Conservation (phyloP, 2,797 vertebrate genomes). For the Enteromius viviparus region DNA sequence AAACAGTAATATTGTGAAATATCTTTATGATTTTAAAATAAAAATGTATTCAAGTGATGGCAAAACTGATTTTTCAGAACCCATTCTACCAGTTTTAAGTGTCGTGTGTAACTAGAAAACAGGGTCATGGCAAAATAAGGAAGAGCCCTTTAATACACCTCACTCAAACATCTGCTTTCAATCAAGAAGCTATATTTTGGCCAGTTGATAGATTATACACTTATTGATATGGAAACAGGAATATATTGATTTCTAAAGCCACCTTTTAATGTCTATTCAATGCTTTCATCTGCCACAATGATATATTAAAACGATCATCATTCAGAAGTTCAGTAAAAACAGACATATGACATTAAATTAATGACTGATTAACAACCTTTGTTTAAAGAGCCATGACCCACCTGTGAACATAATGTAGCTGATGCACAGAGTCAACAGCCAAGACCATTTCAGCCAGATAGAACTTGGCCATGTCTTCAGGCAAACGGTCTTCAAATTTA, state of each 20-base stretch:
- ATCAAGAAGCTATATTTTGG: background rate
- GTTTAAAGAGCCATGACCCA: constrained; percentile 65
- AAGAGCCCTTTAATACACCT: background rate
- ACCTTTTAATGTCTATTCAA: background rate
- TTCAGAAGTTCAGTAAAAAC: background rate
- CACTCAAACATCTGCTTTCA: background rate
- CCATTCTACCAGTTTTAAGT: background rate
- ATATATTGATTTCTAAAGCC: background rate
- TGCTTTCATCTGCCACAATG: background rate
- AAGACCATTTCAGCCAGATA: constrained; percentile 99
- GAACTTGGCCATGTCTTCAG: constrained; percentile 98
- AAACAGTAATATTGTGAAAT: background rate
- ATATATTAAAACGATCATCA: background rate
- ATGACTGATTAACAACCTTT: background rate
- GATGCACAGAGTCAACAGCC: constrained; percentile 97
- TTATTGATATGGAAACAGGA: no score
- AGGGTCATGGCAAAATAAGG: background rate
- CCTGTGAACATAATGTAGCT: constrained; percentile 98
- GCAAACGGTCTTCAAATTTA: constrained; percentile 97
- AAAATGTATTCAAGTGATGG: background rate
- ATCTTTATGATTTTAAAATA: background rate
- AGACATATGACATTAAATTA: background rate
- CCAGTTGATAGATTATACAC: background rate
- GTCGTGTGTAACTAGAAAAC: background rate
- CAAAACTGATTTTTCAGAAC: background rate